Evolutionary conservation across 2,888 invertebrate species (phyloP).

Genomic region (Acleris cristana): DNA sequence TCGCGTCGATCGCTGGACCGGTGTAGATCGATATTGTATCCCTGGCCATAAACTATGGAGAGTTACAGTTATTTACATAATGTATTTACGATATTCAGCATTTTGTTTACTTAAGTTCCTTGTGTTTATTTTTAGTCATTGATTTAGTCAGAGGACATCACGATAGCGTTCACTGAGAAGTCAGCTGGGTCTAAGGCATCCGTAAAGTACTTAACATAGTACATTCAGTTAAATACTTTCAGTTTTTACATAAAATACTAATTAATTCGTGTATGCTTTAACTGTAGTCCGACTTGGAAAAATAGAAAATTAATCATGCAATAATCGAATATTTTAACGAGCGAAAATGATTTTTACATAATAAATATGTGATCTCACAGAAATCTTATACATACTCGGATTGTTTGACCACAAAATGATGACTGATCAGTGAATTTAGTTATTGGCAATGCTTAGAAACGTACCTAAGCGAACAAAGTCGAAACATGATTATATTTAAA

Average conservation of each 20-base stretch:
- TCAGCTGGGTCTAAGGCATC: constrained; percentile 10
- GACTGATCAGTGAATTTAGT: constrained; percentile 24
- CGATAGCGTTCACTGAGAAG: constrained; percentile 27
- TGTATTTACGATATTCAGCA: constrained; percentile 55
- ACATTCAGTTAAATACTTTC: background rate
- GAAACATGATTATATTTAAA: background rate
- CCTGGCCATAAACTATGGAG: constrained; percentile 59
- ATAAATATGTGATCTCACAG: constrained; percentile 27
- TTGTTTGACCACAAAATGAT: constrained; percentile 15
- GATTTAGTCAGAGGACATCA: constrained; percentile 19
- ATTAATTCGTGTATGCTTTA: constrained; percentile 30
- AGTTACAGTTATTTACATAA: constrained; percentile 59
- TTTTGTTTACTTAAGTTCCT: constrained; percentile 51
- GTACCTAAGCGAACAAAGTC: background rate
- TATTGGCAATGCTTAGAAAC: constrained; percentile 26
- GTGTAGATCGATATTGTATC: constrained; percentile 49
- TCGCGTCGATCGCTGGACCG: constrained; percentile 17
- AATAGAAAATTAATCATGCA: background rate
- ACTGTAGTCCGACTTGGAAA: constrained; percentile 14
- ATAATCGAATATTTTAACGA: background rate
- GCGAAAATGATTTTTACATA: constrained; percentile 1
- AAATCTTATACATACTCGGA: constrained; percentile 1
- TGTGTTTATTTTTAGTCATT: constrained; percentile 44
- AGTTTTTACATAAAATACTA: background rate
- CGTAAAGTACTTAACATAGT: constrained; percentile 22